Evolutionary conservation across 2,888 invertebrate species (phyloP), one percentile per base, ranked within the genome.

Genomic region (Melikaiella ostensackeni): DNA sequence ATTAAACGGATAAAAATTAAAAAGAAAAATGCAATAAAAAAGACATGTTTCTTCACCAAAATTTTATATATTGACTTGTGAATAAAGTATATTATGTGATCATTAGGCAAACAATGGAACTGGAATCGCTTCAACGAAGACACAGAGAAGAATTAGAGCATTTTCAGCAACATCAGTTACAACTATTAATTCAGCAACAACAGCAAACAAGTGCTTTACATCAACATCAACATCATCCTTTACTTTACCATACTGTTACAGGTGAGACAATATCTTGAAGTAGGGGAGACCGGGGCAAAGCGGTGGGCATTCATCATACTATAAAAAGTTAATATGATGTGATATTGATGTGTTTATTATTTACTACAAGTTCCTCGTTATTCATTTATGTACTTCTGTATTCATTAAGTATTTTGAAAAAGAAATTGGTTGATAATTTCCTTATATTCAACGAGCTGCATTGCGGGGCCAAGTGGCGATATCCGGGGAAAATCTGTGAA

Each of bases 81-180:
- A 59, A 59, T 59, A 59, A 24, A 57, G 5, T 59, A 6, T 16
- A 11, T 27, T 13, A 24, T 24, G 3, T 42, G 1, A 64, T 66
- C 8, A 24, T 27, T 9, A 91, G 92, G 81, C 93, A 93, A 88
- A 92, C 92, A 70, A 87, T 89, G 85, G 93, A 93, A 84, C 86
- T 92, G 73, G 92, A 92, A 83, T 91, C 91, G 64, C 82, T 93
- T 80, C 91, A 92, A 78, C 87, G 89, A 78, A 89, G 92, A 70
- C 93, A 93, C 79, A 88, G 91, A 63, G 91, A 91, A 75, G 91
- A 91, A 78, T 82, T 91, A 61, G 91, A 91, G 82, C 88, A 89
- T 35, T 91, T 91, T 74, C 91, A 91, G 59, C 91, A 91, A 63
- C 90, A 91, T 66, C 91, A 91, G 74, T 78, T 91, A 42, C 91